Evolutionary conservation across 2,888 invertebrate species (phyloP), one percentile per base, ranked within the genome.

Genomic region (Spisula solida): DNA sequence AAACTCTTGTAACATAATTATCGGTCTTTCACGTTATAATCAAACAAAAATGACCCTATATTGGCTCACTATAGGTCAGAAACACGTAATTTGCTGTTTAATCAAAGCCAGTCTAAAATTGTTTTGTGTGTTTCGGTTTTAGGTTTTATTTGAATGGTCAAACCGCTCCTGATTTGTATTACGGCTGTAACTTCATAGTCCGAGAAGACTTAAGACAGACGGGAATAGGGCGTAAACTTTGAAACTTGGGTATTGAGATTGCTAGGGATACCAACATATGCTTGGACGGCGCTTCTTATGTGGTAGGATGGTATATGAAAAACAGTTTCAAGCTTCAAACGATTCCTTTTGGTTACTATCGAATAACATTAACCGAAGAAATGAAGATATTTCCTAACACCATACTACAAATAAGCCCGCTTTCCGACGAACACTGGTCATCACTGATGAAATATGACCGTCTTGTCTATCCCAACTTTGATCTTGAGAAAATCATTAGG

Each of bases 131-230:
- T 41, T 41, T 41, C 8, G 41, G 2, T 5, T 5, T 8, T 12
- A 55, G 55, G 55, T 18, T 55, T 55, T 55, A 55, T 55, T 55
- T 2, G 55, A 55, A 18, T 55, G 81, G 81, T 31, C 66, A 48
- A 31, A 60, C 51, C 82, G 55, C 82, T 20, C 75, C 82, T 20
- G 82, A 56, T 29, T 55, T 66, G 2, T 31, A 82, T 20, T 78
- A 86, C 34, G 34, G 82, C 20, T 56, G 86, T 10, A 86, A 86
- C 31, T 82, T 86, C 78, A 86, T 86, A 14, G 86, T 86, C 1
- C 75, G 86, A 4, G 81, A 86, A 34, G 86, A 86, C 47, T 41
- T 82, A 31, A 75, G 86, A 10, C n/a, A 60, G 14, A 48, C 31
- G 51, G 86, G 86, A 0, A 78, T 86, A 6, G 86, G 86, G 0